Conservation (phyloP, 2,888 invertebrate species). For the Epirrita christyi region DNA sequence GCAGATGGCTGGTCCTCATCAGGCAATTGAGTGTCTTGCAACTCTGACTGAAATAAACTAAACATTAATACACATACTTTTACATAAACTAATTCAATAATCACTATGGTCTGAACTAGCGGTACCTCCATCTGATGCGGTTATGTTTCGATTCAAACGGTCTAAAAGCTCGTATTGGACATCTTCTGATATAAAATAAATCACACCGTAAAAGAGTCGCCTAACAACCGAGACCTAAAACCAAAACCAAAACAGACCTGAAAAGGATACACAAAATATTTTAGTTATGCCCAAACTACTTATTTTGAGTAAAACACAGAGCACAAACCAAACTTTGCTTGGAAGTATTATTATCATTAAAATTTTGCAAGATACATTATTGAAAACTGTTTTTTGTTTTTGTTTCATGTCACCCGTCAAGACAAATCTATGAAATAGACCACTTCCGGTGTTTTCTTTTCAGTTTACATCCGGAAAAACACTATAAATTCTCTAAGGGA, state of each 20-base stretch:
- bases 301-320: slow-evolving; percentile 14
- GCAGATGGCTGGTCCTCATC: slow-evolving; percentile 62
- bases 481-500: no score
- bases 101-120: slow-evolving; percentile 7
- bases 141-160: slow-evolving; percentile 43
- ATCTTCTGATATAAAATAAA: slow-evolving; percentile 55
- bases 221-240: slow-evolving; percentile 60
- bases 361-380: slow-evolving; percentile 75
- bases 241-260: slow-evolving; percentile 54
- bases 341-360: slow-evolving; percentile 68
- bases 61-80: slow-evolving; percentile 12
- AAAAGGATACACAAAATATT: slow-evolving; percentile 37
- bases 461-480: slow-evolving; percentile 34
- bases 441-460: slow-evolving; percentile 45
- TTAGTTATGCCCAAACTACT: slow-evolving; percentile 7
- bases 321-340: slow-evolving; percentile 59
- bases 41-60: slow-evolving; percentile 55
- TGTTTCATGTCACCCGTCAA: slow-evolving; percentile 64
- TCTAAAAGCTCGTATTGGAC: slow-evolving; percentile 52
- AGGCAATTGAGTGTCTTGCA: slow-evolving; percentile 61
- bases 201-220: slow-evolving; percentile 51
- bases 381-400: slow-evolving; percentile 80
- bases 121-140: slow-evolving; percentile 66
- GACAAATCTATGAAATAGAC: slow-evolving; percentile 53
- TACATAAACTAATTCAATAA: slow-evolving; percentile 5